These are phyloP conservation scores for Arnoldichthys spilopterus DNA, from an alignment of 2,797 vertebrate genomes.

Conservation along the genomic window DNA sequence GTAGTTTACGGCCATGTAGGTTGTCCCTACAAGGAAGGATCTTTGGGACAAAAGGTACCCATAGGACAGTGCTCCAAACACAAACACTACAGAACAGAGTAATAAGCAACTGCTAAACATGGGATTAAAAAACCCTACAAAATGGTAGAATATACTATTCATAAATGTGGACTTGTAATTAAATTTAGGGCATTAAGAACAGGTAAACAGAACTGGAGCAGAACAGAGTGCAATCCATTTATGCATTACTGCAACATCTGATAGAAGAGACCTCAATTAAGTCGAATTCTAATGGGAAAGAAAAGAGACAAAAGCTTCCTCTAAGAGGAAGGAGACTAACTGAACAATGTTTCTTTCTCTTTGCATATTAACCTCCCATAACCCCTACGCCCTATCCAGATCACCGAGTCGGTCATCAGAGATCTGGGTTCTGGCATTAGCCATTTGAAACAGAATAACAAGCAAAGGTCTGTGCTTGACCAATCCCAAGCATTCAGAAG, in stretches of 20 bases:
- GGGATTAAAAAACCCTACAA: too few species aligned
- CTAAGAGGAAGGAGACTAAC: background rate
- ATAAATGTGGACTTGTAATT: slow-evolving; percentile 2
- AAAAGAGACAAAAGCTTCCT: background rate
- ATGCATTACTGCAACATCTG: background rate
- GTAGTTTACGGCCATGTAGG: too few species aligned
- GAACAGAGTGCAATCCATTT: background rate
- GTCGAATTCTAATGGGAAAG: background rate
- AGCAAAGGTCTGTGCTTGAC: background rate
- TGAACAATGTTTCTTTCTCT: background rate
- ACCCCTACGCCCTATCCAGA: background rate
- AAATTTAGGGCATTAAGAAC: background rate
- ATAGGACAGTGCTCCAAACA: too few species aligned
- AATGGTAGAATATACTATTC: too few species aligned
- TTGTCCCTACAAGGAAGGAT: too few species aligned
- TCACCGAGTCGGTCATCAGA: background rate
- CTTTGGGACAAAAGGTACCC: too few species aligned
- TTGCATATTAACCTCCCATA: background rate
- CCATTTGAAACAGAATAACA: background rate
- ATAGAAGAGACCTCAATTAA: slow-evolving; percentile 4
- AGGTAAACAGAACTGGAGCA: background rate
- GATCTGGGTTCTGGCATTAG: background rate
- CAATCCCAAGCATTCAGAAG: background rate
- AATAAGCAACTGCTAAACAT: too few species aligned
- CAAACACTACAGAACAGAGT: too few species aligned